Conservation (phyloP, 2,797 vertebrate genomes). For the Chanos chanos region DNA sequence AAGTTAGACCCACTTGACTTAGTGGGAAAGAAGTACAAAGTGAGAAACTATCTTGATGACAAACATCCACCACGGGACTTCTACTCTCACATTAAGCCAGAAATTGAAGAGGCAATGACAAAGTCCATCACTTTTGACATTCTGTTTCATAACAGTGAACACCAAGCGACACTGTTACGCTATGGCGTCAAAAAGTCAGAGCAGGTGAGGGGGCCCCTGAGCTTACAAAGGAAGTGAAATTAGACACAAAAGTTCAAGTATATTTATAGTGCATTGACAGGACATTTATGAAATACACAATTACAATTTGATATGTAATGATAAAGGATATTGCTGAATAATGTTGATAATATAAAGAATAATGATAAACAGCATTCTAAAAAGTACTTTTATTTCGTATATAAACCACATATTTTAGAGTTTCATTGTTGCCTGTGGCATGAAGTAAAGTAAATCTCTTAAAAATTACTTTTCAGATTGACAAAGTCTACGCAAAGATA, state of each 20-base stretch:
- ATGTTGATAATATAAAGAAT: background rate
- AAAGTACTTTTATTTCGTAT: no score
- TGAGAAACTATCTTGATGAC: slow-evolving; percentile 71
- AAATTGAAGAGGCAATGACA: slow-evolving; percentile 69
- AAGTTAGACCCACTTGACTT: slow-evolving; percentile 71
- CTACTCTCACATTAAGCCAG: slow-evolving; percentile 61
- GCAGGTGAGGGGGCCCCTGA: slow-evolving; percentile 68
- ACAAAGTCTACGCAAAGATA: slow-evolving; percentile 65
- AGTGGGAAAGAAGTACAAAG: slow-evolving; percentile 69
- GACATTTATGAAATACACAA: background rate
- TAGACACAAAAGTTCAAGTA: no score
- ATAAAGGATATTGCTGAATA: no score
- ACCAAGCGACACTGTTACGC: slow-evolving; percentile 72
- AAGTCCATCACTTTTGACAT: slow-evolving; percentile 72
- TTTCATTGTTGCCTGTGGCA: no score
- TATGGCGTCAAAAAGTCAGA: slow-evolving; percentile 74
- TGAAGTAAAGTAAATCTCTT: no score
- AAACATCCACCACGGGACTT: slow-evolving; percentile 63
- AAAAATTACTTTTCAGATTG: slow-evolving; percentile 61
- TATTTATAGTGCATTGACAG: no score
- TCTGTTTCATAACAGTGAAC: slow-evolving; percentile 78
- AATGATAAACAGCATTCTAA: no score
- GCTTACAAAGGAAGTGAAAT: no score
- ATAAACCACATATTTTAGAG: no score
- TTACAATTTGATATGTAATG: background rate